These are phyloP conservation scores for Manis crassicaudata DNA, from an alignment of 2,797 vertebrate genomes.

Conservation along the genomic window DNA sequence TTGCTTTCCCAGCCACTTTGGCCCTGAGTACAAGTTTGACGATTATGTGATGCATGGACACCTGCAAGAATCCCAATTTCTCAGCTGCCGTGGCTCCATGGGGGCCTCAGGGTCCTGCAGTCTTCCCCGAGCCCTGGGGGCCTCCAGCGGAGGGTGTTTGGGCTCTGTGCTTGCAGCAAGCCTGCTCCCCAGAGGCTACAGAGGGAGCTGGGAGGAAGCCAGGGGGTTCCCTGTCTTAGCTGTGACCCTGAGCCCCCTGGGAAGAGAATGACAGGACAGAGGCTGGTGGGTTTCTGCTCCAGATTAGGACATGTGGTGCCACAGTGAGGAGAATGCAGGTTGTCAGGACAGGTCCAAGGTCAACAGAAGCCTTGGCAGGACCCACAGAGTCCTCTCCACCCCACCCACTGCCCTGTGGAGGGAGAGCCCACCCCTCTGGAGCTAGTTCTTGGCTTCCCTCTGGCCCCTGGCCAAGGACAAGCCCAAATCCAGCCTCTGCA, in stretches of 20 bases:
- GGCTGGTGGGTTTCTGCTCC: neutral
- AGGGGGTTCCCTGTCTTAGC: neutral
- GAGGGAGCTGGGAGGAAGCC: neutral
- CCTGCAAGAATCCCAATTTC: neutral
- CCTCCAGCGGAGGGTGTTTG: neutral
- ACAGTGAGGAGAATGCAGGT: neutral
- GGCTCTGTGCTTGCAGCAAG: neutral
- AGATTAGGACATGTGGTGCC: rapidly evolving
- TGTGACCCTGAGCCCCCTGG: neutral
- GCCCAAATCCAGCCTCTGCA: neutral
- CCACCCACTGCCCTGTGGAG: neutral
- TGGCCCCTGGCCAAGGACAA: neutral
- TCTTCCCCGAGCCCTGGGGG: neutral
- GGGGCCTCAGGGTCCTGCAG: neutral
- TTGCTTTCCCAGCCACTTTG: neutral
- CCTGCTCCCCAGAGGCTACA: neutral
- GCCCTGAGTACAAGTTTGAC: neutral
- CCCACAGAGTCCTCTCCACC: neutral
- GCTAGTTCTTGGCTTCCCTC: neutral
- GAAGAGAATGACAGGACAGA: neutral
- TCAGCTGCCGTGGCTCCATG: neutral
- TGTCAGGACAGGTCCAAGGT: neutral
- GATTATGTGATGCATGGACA: neutral
- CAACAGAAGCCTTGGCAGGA: neutral
- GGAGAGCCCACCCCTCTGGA: neutral